Base-by-base conservation (phyloP, 2,797 vertebrate genomes). In the Tokudaia tokunoshimensis region DNA sequence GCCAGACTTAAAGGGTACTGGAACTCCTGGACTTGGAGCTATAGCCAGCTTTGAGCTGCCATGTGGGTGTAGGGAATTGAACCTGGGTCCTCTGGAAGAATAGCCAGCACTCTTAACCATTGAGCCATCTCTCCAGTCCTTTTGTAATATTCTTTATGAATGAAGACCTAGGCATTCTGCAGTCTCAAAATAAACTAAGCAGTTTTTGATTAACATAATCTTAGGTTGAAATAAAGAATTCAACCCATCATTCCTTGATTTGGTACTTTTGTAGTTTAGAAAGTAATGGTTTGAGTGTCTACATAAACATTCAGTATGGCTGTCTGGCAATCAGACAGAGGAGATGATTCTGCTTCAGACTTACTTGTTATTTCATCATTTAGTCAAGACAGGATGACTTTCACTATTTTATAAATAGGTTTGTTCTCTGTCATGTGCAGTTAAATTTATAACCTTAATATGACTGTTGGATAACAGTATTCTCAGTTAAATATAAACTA, bases 391-490 rank as follows among this genome's bases (percentile, higher is more conserved):
- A 90, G 41, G 72, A 70, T 88, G 79, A 78, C 55, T 91, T 87
- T 78, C 82, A 81, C 34, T 70, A 70, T 90, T 76, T 85, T 63
- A 96, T 85, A 92, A 83, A 92, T 84, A 90, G 50, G n/a, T 61
- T 55, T 19, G 34, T 86, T 74, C 55, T 87, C 11, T 80, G 37
- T 91, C 81, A 84, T 37, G 84, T 70, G 57, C 20, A 91, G 81
- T 63, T 96, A 65, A 63, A 95, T 94, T 91, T 92, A 76, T 67
- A 96, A 83, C 31, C n/a, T 75, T 67, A 92, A 50, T 29, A 87
- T 67, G 47, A 19, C 57, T 52, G 10, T 55, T 50, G 20, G 20
- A 44, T 89, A 93, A 80, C 14, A 89, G 50, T 0, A 85, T 31
- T 65, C 4, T 89, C 26, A 96, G 37, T 85, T 94, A 92, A 93